Evolutionary conservation across 2,888 invertebrate species (phyloP).

Genomic region (Chirona hameri): DNA sequence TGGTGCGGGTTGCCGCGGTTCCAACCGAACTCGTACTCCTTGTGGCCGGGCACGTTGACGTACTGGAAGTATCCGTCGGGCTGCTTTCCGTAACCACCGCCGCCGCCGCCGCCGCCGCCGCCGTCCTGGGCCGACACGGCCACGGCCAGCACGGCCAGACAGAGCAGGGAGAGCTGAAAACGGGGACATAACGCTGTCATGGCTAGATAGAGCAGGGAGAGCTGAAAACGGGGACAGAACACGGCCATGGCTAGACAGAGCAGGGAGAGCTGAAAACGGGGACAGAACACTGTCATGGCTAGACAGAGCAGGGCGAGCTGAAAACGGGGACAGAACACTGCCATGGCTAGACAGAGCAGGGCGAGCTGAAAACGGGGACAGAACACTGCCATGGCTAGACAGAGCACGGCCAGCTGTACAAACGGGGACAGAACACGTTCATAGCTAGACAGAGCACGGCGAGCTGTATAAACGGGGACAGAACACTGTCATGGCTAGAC

Average conservation of each 20-base stretch:
- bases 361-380: not conserved
- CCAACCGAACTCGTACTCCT: slow-evolving; percentile 46
- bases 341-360: not conserved
- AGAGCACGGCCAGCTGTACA: not conserved
- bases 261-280: not conserved
- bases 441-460: not conserved
- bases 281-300: too few species aligned
- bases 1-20: slow-evolving; percentile 46
- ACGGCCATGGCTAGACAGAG: not conserved
- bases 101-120: slow-evolving; percentile 28
- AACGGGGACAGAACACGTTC: too few species aligned
- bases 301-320: not conserved
- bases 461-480: not conserved
- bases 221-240: not conserved
- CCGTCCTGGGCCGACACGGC: slow-evolving; percentile 12
- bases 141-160: not conserved
- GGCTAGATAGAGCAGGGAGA: not conserved
- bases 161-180: not conserved
- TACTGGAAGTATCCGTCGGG: slow-evolving; percentile 45
- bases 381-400: too few species aligned
- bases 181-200: too few species aligned
- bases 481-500: too few species aligned
- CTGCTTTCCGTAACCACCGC: slow-evolving; percentile 33
- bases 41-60: slow-evolving; percentile 45
- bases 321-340: slow-evolving; percentile 6